These are phyloP conservation scores for Brachyptera risi DNA, from an alignment of 2,888 invertebrate species.

Conservation along the genomic window DNA sequence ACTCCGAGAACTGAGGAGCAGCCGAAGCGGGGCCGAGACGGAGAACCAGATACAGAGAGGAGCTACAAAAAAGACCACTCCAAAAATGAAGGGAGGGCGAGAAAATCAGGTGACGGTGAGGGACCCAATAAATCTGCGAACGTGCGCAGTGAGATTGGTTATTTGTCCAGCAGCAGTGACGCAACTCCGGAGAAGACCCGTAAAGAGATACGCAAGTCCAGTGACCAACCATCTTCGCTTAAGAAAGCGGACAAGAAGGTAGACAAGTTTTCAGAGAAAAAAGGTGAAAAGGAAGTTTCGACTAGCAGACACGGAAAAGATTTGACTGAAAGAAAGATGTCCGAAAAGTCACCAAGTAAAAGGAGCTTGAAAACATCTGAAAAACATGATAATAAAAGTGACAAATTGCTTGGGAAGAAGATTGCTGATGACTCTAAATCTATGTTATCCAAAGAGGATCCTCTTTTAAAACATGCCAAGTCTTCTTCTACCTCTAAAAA, in stretches of 20 bases:
- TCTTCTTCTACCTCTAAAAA: background rate
- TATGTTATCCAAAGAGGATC: background rate
- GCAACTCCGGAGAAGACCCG: conserved; percentile 19
- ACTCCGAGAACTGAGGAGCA: conserved; percentile 39
- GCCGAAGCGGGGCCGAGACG: conserved; percentile 44
- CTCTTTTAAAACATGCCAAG: background rate
- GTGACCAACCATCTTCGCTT: conserved; percentile 46
- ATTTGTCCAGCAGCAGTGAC: conserved; percentile 20
- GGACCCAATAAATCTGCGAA: conserved; percentile 26
- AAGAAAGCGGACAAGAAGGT: conserved; percentile 55
- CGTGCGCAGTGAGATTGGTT: conserved; percentile 25
- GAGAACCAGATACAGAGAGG: conserved; percentile 40
- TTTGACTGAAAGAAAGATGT: conserved; percentile 43
- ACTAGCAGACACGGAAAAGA: conserved; percentile 44
- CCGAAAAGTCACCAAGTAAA: conserved; percentile 45
- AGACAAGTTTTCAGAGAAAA: conserved; percentile 27
- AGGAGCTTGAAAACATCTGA: conserved; percentile 50
- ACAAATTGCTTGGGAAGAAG: conserved; percentile 40
- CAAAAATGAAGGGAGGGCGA: conserved; percentile 40
- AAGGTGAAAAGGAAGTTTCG: conserved; percentile 1
- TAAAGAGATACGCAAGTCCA: conserved; percentile 57
- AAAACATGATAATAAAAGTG: conserved; percentile 30
- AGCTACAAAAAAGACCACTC: conserved; percentile 21
- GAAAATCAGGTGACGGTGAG: conserved; percentile 43
- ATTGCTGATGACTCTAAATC: conserved; percentile 2